A percentile compares a stretch with the other conserved stretches of the same genome.
These are phyloP conservation scores for Ceratosolen fusciceps DNA, from an alignment of 1,140 invertebrate genomes.

Conservation along the genomic window DNA sequence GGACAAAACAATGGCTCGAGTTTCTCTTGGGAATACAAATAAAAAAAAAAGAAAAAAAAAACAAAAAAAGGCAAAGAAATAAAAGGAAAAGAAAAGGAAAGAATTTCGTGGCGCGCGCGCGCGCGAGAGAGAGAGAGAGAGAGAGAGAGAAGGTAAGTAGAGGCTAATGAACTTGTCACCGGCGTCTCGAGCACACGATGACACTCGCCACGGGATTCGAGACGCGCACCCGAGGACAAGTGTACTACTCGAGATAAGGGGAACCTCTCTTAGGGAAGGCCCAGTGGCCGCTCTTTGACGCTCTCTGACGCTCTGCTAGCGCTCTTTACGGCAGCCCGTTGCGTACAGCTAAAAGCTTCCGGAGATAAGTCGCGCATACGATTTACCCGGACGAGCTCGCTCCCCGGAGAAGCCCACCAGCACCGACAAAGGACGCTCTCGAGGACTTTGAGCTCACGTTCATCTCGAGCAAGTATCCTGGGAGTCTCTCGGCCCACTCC, in stretches of 20 bases:
- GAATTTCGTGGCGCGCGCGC: too few species aligned
- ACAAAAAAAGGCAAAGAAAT: too few species aligned
- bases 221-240: too few species aligned
- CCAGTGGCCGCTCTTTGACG: slow-evolving; percentile 2
- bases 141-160: neutral
- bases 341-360: slow-evolving; percentile 2
- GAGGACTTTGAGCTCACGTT: slow-evolving; percentile 7
- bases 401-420: neutral
- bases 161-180: slow-evolving; percentile 40
- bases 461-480: slow-evolving; percentile 1
- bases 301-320: too few species aligned
- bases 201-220: too few species aligned
- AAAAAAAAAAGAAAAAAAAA: too few species aligned
- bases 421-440: slow-evolving; percentile 27
- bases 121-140: neutral
- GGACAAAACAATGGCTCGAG: neutral
- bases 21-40: neutral
- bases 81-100: too few species aligned
- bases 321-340: slow-evolving; percentile 9
- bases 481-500: neutral
- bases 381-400: neutral
- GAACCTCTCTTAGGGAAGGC: neutral
- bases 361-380: slow-evolving; percentile 10
- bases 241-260: slow-evolving; percentile 33
- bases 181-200: neutral